These are phyloP conservation scores for Scaptomyza tumidula DNA, from an alignment of 2,888 invertebrate species.

Conservation along the genomic window DNA sequence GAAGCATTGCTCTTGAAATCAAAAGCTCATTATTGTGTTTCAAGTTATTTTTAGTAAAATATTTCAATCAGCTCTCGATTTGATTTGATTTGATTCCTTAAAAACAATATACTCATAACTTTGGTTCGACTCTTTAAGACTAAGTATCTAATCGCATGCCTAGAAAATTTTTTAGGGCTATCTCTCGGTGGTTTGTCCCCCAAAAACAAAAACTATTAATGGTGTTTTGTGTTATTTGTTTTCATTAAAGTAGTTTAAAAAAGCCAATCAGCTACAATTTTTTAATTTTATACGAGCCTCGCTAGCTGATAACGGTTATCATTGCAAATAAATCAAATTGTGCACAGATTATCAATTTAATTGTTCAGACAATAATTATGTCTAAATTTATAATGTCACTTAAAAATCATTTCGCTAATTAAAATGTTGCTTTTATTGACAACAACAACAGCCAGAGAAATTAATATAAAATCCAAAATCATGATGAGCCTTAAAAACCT, in stretches of 20 bases:
- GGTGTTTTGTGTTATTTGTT: slow-evolving; percentile 31
- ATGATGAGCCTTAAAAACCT: slow-evolving; percentile 63
- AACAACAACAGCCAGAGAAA: slow-evolving; percentile 23
- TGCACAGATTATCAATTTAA: slow-evolving; percentile 69
- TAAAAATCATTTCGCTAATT: slow-evolving; percentile 75
- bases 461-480: slow-evolving; percentile 56
- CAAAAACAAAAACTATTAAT: slow-evolving; percentile 43
- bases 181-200: slow-evolving; percentile 37
- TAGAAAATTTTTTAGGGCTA: slow-evolving; percentile 38
- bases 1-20: slow-evolving; percentile 4
- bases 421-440: slow-evolving; percentile 64
- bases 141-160: slow-evolving; percentile 55
- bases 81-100: background rate
- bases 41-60: background rate
- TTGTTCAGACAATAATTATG: slow-evolving; percentile 78
- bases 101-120: slow-evolving; percentile 17
- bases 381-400: slow-evolving; percentile 79
- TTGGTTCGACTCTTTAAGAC: slow-evolving; percentile 12
- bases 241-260: slow-evolving; percentile 43
- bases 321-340: slow-evolving; percentile 68
- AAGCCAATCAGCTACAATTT: slow-evolving; percentile 40
- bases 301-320: slow-evolving; percentile 55
- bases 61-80: background rate
- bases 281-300: slow-evolving; percentile 44
- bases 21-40: slow-evolving; percentile 9